phyloP scores from a whole-genome alignment of 23 tunicate species.

The Ascidia mentula region DNA sequence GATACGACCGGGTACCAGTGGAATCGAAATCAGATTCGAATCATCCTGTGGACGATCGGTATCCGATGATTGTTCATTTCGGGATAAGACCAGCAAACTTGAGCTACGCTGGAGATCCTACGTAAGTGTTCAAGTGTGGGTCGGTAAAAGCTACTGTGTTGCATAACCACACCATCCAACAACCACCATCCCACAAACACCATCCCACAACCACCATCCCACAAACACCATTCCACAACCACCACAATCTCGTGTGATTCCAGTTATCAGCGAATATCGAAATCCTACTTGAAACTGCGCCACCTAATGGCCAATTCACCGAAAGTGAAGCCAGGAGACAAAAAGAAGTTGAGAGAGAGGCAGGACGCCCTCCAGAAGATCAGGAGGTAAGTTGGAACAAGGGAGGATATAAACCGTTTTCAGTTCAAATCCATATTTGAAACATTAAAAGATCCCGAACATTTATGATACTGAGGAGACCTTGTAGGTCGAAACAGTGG shows the following conservation, averaged over 20 bases:
- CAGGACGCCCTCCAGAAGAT: constrained; percentile 77
- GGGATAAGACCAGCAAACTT: constrained; percentile 96
- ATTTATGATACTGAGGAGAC: too few species aligned
- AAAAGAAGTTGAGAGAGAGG: constrained; percentile 59
- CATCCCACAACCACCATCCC: too few species aligned
- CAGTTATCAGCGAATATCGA: constrained; percentile 79
- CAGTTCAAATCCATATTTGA: background rate
- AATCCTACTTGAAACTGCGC: constrained; percentile 78
- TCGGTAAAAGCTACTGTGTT: too few species aligned
- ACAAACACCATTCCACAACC: too few species aligned
- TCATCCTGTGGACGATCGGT: constrained; percentile 65
- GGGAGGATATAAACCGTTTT: background rate
- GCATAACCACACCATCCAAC: too few species aligned
- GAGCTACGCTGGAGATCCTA: constrained; percentile 98
- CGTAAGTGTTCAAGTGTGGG: constrained; percentile 31
- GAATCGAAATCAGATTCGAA: constrained; percentile 23
- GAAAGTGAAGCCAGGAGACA: constrained; percentile 66
- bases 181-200: too few species aligned
- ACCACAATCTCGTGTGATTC: too few species aligned
- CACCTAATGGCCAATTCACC: constrained; percentile 95
- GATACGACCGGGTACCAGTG: constrained; percentile 63
- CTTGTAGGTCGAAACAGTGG: too few species aligned
- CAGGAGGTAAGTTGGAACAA: constrained; percentile 29
- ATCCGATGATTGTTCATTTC: constrained; percentile 92
- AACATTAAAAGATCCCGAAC: background rate